phyloP scores from a whole-genome alignment of 2,113 vertebrate species.

The Petaurus breviceps region DNA sequence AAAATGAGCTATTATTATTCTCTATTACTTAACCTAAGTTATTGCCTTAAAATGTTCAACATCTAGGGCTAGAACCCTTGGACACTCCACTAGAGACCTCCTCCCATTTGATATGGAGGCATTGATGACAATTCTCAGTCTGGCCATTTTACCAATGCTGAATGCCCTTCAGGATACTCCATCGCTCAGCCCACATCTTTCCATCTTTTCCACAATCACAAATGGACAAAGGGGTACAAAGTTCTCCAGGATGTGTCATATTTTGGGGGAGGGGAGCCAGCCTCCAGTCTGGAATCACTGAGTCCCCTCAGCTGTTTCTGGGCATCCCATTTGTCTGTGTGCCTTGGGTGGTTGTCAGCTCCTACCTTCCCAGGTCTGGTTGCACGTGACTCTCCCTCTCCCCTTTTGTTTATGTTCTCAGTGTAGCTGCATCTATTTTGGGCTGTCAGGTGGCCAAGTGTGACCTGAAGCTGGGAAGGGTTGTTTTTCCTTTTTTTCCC shows the following conservation, averaged over 20 bases:
- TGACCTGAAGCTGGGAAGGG: background rate
- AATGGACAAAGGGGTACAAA: background rate
- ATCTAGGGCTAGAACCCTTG: background rate
- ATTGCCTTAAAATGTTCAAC: background rate
- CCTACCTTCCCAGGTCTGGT: background rate
- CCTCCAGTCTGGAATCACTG: no score
- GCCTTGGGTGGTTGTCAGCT: background rate
- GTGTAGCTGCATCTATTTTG: background rate
- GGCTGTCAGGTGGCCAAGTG: background rate
- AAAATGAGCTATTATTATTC: background rate
- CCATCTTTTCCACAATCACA: background rate
- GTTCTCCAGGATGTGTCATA: background rate
- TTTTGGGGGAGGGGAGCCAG: no score
- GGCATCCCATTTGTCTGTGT: background rate
- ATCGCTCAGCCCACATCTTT: background rate
- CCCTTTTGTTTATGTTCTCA: background rate
- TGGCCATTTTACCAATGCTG: background rate
- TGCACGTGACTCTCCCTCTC: background rate
- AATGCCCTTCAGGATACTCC: background rate
- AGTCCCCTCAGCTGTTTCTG: no score
- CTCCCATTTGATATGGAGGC: background rate
- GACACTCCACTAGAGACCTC: background rate
- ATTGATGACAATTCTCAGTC: background rate
- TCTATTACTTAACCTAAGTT: background rate
- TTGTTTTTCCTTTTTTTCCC: background rate